A percentile compares a stretch with the other conserved stretches of the same genome.
These are phyloP conservation scores for Choloepus didactylus DNA, from an alignment of 2,797 vertebrate genomes.

Conservation along the genomic window DNA sequence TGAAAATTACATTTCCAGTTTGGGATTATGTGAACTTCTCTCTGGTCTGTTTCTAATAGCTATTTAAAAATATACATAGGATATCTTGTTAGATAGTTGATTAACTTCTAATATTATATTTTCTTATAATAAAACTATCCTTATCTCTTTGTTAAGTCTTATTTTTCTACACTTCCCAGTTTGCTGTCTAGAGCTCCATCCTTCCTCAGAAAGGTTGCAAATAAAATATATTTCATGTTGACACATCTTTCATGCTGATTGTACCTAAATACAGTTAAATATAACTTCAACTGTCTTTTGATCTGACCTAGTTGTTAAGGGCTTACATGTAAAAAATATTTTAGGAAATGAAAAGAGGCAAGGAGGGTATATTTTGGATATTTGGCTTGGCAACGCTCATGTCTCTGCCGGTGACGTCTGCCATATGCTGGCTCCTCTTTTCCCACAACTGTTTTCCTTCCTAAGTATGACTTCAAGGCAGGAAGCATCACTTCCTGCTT, in stretches of 20 bases:
- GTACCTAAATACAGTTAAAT: constrained; percentile 75
- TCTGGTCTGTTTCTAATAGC: constrained; percentile 55
- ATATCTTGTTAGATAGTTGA: constrained; percentile 42
- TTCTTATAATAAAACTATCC: not conserved
- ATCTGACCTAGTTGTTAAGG: constrained; percentile 68
- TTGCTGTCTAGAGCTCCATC: constrained; percentile 61
- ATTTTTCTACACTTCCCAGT: constrained; percentile 68
- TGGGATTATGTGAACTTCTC: constrained; percentile 46
- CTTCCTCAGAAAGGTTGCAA: constrained; percentile 73
- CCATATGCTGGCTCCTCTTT: constrained; percentile 63
- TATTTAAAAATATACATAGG: constrained; percentile 5
- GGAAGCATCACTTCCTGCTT: constrained; percentile 45
- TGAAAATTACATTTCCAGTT: not conserved
- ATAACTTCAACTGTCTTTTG: constrained; percentile 59
- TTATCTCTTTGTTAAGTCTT: constrained; percentile 46
- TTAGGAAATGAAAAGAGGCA: constrained; percentile 59
- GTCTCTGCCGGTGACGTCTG: constrained; percentile 78
- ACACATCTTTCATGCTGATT: constrained; percentile 65
- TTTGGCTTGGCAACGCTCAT: constrained; percentile 34
- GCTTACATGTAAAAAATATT: constrained; percentile 67
- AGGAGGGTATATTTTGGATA: constrained; percentile 71
- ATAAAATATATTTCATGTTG: constrained; percentile 71
- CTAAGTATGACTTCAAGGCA: constrained; percentile 62
- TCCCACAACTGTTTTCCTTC: constrained; percentile 71
- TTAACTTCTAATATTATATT: constrained; percentile 63